phyloP scores from a whole-genome alignment of 2,888 invertebrate genomes.

The Tetropium fuscum region DNA sequence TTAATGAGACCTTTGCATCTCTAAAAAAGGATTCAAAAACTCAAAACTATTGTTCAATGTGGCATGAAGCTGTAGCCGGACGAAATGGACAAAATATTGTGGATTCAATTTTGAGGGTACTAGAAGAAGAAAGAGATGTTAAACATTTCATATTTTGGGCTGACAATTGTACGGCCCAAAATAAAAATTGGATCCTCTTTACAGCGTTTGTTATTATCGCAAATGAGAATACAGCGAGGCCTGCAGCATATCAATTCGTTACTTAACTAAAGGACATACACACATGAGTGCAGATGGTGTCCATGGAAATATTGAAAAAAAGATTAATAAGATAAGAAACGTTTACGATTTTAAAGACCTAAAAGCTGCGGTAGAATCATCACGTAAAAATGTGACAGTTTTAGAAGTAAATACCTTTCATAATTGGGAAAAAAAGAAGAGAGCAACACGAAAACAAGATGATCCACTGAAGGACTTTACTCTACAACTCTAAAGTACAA shows the following conservation, averaged over 20 bases:
- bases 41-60: constrained; percentile 26
- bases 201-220: constrained; percentile 13
- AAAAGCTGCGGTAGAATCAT: not conserved
- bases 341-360: constrained; percentile 7
- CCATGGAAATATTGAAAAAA: constrained; percentile 14
- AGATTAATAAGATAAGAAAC: not conserved
- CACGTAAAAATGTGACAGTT: constrained; percentile 2
- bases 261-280: constrained; percentile 18
- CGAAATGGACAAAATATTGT: constrained; percentile 28
- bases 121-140: constrained; percentile 18
- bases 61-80: constrained; percentile 34
- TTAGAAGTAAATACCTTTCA: constrained; percentile 1
- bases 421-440: constrained; percentile 6
- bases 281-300: constrained; percentile 11
- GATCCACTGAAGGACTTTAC: not conserved
- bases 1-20: constrained; percentile 30
- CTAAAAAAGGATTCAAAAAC: constrained; percentile 15
- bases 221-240: constrained; percentile 10
- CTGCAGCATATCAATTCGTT: constrained; percentile 13
- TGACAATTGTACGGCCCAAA: constrained; percentile 30
- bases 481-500: not conserved
- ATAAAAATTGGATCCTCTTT: constrained; percentile 29
- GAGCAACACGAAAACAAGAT: not conserved
- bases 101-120: constrained; percentile 23
- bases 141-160: constrained; percentile 28